phyloP scores from a whole-genome alignment of 2,797 vertebrate species.

The Oreochromis mossambicus region DNA sequence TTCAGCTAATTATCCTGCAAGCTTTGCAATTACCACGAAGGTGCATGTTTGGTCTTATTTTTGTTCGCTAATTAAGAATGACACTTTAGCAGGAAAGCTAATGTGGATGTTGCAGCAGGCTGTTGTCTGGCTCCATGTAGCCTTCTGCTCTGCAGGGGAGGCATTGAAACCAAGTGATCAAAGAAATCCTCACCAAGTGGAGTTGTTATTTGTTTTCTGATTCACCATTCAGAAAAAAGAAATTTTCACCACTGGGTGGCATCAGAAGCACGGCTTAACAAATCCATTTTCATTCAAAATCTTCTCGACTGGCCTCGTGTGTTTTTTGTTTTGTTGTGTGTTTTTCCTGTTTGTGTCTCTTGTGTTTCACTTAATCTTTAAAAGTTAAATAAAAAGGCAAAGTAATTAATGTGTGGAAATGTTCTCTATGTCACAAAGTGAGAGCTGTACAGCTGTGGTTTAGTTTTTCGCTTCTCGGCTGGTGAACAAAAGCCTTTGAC shows the following conservation, averaged over 20 bases:
- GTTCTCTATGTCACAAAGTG: background rate
- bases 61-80: background rate
- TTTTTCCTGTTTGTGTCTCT: background rate
- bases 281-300: background rate
- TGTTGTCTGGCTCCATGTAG: background rate
- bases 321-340: background rate
- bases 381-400: background rate
- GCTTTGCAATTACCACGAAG: background rate
- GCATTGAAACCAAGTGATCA: background rate
- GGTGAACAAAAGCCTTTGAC: conserved; percentile 7
- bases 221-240: background rate
- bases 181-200: background rate
- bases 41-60: background rate
- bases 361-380: background rate
- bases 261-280: background rate
- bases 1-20: background rate
- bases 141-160: background rate
- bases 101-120: background rate
- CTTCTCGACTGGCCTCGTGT: background rate
- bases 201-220: background rate
- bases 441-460: conserved; percentile 23
- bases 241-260: background rate
- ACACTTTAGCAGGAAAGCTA: background rate
- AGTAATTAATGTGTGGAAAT: background rate
- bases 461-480: background rate